Conservation (phyloP, 2,113 vertebrate genomes). For the Calcarius ornatus region DNA sequence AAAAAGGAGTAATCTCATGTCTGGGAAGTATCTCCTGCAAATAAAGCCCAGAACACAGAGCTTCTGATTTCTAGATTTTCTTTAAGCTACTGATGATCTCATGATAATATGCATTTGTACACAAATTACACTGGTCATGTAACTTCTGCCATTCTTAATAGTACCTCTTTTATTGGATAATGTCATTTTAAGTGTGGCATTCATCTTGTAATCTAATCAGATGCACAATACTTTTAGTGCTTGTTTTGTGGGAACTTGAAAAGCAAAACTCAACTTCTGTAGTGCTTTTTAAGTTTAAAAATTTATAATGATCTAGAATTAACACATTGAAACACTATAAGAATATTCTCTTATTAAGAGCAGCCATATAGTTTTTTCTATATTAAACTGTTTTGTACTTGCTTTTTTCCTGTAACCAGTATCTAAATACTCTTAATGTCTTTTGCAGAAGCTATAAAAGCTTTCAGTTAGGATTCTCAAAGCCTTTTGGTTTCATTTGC, state of each 20-base stretch:
- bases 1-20: not conserved
- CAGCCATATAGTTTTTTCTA: not conserved
- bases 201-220: not conserved
- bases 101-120: not conserved
- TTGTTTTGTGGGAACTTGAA: not conserved
- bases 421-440: not conserved
- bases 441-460: not conserved
- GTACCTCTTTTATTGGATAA: not conserved
- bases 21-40: not conserved
- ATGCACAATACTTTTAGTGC: accelerated
- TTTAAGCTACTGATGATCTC: not conserved
- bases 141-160: not conserved
- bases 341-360: not conserved
- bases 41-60: not conserved
- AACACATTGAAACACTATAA: not conserved
- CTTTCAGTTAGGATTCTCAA: not conserved
- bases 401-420: not conserved
- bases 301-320: not conserved
- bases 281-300: not conserved
- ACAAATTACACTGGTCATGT: not conserved
- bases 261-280: not conserved
- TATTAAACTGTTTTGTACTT: not conserved
- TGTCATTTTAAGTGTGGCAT: not conserved
- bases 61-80: not conserved
- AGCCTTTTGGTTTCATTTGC: not conserved